Evolutionary conservation across 1,140 invertebrate genomes (phyloP), one percentile per base, ranked within the genome.

Genomic region (Pantala flavescens): DNA sequence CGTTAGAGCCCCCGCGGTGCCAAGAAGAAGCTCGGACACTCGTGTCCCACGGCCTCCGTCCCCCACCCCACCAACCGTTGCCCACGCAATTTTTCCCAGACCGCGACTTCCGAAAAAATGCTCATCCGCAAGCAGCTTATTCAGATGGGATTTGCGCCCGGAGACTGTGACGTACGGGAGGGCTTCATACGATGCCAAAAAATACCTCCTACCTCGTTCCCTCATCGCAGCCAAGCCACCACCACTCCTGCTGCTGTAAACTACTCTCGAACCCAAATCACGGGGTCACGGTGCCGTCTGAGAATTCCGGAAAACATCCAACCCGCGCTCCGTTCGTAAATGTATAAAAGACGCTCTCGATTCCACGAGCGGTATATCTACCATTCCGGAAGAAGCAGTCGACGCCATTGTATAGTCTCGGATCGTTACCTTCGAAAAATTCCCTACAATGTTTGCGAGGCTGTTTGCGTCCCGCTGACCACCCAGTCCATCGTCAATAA

Each of bases 191-290:
- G 49, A 19, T 63, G 49, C 49, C 49, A 63, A 63, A 63, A 63
- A 21, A 63, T 63, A 19, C 49, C 49, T 19, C 49, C 12, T 63
- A 3, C n/a, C 49, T 49, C 49, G 14, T 63, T 63, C 49, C n/a
- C 49, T 7, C 28, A 36, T 63, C 49, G 14, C 49, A 63, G 49
- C 1, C 5, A 19, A 19, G 16, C 49, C 49, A 16, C 49, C 49
- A 19, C 49, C 49, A 7, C n/a, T 63, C 49, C 49, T 14, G 5
- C 49, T 21, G 3, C 49, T 63, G 14, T 63, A 21, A 63, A 63
- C 49, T 63, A 63, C 49, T 63, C 49, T 63, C 49, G 49, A 63
- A 63, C 49, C 14, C 49, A 63, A 63, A 63, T 63, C 49, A 63
- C 49, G 49, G 49, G 49, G n/a, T 63, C 49, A 63, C 49, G 16